Conservation (phyloP, 2,113 vertebrate species). For the Anoura caudifer region DNA sequence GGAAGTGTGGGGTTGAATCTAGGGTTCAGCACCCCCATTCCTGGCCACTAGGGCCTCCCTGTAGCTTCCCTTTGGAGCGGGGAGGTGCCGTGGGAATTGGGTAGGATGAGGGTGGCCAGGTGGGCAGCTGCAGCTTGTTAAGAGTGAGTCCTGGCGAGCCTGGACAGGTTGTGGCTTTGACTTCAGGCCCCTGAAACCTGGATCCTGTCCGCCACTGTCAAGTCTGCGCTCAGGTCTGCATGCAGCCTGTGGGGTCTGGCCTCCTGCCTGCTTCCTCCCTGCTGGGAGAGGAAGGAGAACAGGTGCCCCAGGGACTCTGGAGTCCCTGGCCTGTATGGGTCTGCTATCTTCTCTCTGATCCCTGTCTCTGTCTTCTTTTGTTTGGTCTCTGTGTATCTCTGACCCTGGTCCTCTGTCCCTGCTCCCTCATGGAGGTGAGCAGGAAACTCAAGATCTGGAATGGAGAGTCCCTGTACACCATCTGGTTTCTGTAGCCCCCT, state of each 20-base stretch:
- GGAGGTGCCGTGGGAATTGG: slow-evolving; percentile 47
- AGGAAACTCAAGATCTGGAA: not conserved
- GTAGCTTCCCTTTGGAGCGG: not conserved
- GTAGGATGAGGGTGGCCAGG: slow-evolving; percentile 47
- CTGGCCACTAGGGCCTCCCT: not conserved
- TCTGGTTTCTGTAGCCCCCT: not conserved
- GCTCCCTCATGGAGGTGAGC: not conserved
- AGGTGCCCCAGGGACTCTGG: not conserved
- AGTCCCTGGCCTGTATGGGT: not conserved
- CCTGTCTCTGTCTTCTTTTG: not conserved
- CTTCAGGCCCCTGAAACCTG: slow-evolving; percentile 23
- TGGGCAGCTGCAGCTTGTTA: not conserved
- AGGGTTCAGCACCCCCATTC: not conserved
- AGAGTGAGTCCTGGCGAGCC: slow-evolving; percentile 28
- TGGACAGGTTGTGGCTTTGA: slow-evolving; percentile 55
- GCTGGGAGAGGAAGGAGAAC: not conserved
- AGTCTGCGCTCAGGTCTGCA: not conserved
- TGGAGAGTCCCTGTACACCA: not conserved
- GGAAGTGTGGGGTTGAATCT: not conserved
- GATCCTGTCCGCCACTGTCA: not conserved
- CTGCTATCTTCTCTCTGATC: not conserved
- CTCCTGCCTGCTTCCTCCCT: not conserved
- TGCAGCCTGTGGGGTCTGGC: not conserved
- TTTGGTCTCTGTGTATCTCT: not conserved
- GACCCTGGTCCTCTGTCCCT: not conserved